A percentile compares a stretch with the other conserved stretches of the same genome.
Evolutionary conservation across 2,797 vertebrate genomes (phyloP).

Genomic region (Onychomys leucogaster): DNA sequence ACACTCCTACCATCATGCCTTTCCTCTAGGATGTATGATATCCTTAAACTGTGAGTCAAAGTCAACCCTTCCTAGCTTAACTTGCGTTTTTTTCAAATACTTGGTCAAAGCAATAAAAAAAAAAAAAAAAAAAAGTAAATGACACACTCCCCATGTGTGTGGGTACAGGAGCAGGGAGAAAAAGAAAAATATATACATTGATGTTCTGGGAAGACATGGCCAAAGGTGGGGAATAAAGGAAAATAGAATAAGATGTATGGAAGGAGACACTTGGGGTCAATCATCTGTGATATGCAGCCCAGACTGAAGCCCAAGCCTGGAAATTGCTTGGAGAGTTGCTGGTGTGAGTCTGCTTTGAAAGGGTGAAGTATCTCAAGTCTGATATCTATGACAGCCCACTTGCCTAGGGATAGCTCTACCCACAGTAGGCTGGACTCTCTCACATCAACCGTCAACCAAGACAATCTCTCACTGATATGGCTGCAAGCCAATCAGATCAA

Average conservation of each 20-base stretch:
- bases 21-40: neutral
- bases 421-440: neutral
- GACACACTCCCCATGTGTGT: neutral
- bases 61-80: neutral
- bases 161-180: neutral
- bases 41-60: neutral
- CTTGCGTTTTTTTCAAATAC: neutral
- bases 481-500: neutral
- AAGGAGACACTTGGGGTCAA: neutral
- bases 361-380: neutral
- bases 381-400: neutral
- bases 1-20: neutral
- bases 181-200: neutral
- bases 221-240: neutral
- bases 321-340: neutral
- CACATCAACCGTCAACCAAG: neutral
- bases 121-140: neutral
- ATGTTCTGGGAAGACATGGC: neutral
- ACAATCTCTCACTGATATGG: neutral
- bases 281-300: neutral
- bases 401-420: neutral
- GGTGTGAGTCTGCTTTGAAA: neutral
- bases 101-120: neutral
- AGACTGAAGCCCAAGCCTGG: neutral
- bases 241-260: rapidly evolving